Evolutionary conservation across 2,888 invertebrate genomes (phyloP).

Genomic region (Protophormia terraenovae): DNA sequence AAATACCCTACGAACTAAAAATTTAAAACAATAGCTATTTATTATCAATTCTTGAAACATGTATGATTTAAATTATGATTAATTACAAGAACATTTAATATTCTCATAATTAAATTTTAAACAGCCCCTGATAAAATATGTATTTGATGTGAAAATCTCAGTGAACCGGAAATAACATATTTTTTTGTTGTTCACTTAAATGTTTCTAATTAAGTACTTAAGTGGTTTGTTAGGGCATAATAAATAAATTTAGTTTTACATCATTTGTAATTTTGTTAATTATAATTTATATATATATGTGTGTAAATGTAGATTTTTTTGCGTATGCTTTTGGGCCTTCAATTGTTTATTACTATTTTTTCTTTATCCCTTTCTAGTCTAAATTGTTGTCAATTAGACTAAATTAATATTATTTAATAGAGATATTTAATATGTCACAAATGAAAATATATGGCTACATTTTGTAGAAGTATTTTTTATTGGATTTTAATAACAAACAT

Average conservation of each 20-base stretch:
- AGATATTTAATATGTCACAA: constrained; percentile 31
- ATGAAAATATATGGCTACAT: constrained; percentile 11
- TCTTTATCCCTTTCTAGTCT: not conserved
- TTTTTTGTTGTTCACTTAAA: not conserved
- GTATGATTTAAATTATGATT: not conserved
- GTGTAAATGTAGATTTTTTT: too few relatives aligned
- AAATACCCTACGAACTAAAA: not conserved
- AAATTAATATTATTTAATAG: constrained; percentile 48
- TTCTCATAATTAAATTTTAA: not conserved
- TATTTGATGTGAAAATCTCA: constrained; percentile 28
- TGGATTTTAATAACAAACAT: not conserved
- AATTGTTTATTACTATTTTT: constrained; percentile 22
- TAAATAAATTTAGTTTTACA: not conserved
- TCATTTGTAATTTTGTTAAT: constrained; percentile 30
- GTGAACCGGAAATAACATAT: not conserved
- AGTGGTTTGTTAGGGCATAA: not conserved
- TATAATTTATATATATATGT: constrained; percentile 28
- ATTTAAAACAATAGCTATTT: not conserved
- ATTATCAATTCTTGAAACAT: not conserved
- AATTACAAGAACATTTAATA: not conserved
- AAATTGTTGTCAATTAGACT: constrained; percentile 53
- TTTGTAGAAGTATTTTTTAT: not conserved
- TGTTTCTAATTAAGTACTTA: not conserved
- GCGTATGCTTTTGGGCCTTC: not conserved
- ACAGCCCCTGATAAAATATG: not conserved